Evolutionary conservation across 2,888 invertebrate genomes (phyloP), one percentile per base, ranked within the genome.

Genomic region (Macrophya annulata): DNA sequence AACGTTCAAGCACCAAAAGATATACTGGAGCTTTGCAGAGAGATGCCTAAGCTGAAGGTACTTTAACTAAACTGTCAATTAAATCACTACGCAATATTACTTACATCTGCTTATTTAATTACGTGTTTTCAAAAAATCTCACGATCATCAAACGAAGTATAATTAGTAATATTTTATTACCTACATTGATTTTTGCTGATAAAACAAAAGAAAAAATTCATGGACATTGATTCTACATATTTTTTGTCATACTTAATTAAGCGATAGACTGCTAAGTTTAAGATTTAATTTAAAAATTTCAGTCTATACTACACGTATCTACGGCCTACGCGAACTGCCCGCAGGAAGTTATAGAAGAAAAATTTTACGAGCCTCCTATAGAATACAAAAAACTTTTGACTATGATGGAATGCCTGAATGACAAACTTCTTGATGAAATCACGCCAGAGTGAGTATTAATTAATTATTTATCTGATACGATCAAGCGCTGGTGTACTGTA

Each of bases 1-100:
- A 97, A 97, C 93, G 96, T 97, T 0, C 94, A 95, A 72, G 96
- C 96, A 43, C 96, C 96, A 0, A 94, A 95, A 86, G 95, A 96
- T 87, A 93, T 97, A 87, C 93, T 97, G 74, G 92, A 94, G 62
- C 93, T 98, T 25, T 96, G 96, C 91, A 95, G 95, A 87, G 94
- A 96, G 89, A 96, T 97, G 95, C 92, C 93, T 6, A 93, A 95
- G 77, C 92, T 97, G 31, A 95, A 95, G 93, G 95, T 95, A 86
- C 74, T 85, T 85, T 3, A n/a, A 5, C 9, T n/a, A 31, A 51
- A 12, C 17, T 68, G 17, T 15, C 17, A 37, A 31, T 68, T 17
- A 25, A 68, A 68, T 37, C 37, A 17, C 68, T 17, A 68, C 15
- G 31, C 68, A 5, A 5, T 68, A 1, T 37, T 37, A 37, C 12